Base-by-base conservation (phyloP, 2,113 vertebrate species). In the Calyptommatus sinebrachiatus region DNA sequence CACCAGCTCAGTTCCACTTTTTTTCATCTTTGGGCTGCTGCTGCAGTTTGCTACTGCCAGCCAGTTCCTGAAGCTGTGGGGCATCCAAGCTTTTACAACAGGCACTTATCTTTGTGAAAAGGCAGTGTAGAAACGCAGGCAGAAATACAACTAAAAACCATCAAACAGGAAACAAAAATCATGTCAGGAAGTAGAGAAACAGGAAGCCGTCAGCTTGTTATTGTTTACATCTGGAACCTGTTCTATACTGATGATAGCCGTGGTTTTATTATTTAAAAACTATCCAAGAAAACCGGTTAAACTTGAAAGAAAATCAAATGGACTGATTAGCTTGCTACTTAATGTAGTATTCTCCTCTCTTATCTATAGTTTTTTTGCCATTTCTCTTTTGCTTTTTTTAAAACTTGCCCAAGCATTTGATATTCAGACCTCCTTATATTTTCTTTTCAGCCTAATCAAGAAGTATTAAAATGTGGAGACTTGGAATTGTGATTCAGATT, bases 401-500 rank as follows among this genome's bases (percentile, higher is more conserved):
- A 82, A 81, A 35, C 50, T 77, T 84, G 16, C 73, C 85, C 35
- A 82, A 87, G 74, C 76, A 84, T 86, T 83, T 79, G 57, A 71
- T 78, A 77, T 60, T 18, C 57, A 71, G 5, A 46, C 85, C 79
- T 81, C 83, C 88, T 90, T 88, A 91, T 72, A 80, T 78, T 86
- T 89, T 72, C 69, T 60, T 57, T 86, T 83, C 71, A 71, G 80
- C 77, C 82, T 90, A 88, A 89, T 80, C 88, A 87, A 90, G 84
- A 88, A 87, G 57, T 85, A 28, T 22, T 77, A 81, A 88, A 85
- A 77, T 76, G 65, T 35, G 21, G 71, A 2, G 72, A 77, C 80
- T 82, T 76, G 72, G 85, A 89, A 89, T 73, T 90, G 81, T 90
- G 91, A 92, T 92, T 91, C 90, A 89, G 81, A 86, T 89, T 92